phyloP scores from a whole-genome alignment of 2,888 invertebrate species.

The Acrobasis suavella region DNA sequence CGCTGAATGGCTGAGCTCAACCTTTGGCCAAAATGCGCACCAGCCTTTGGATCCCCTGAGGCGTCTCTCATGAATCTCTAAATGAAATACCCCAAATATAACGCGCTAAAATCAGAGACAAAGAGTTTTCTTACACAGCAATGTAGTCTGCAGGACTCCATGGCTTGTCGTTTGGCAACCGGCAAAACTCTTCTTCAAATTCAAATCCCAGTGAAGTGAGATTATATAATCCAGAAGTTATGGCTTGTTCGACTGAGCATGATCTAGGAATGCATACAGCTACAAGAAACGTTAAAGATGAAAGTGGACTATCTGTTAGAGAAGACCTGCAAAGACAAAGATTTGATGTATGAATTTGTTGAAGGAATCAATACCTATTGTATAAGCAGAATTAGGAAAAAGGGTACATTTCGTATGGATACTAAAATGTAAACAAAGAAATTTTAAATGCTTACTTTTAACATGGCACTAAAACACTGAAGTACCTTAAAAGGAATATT shows the following conservation, averaged over 20 bases:
- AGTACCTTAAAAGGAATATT: too few species aligned
- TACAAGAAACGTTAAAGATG: constrained; percentile 26
- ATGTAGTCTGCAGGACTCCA: constrained; percentile 42
- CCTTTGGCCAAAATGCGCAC: too few species aligned
- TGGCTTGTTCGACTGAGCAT: constrained; percentile 40
- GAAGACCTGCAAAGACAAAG: background rate
- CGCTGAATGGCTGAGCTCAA: too few species aligned
- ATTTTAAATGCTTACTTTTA: too few species aligned
- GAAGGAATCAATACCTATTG: background rate
- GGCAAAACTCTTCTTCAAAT: constrained; percentile 39
- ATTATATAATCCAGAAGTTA: constrained; percentile 35
- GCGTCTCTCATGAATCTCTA: too few species aligned
- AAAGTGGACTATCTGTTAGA: constrained; percentile 11
- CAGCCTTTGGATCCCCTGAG: too few species aligned
- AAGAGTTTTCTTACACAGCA: constrained; percentile 36
- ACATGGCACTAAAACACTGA: too few species aligned
- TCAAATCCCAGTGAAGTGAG: constrained; percentile 33
- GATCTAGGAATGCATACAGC: constrained; percentile 46
- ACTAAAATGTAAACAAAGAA: too few species aligned
- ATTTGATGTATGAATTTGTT: background rate
- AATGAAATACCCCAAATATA: too few species aligned
- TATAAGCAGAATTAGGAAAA: background rate
- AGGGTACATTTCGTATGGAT: too few species aligned
- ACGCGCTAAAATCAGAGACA: background rate
- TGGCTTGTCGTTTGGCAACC: constrained; percentile 45